phyloP scores from a whole-genome alignment of 2,113 vertebrate species.

The Bothrops jararaca region DNA sequence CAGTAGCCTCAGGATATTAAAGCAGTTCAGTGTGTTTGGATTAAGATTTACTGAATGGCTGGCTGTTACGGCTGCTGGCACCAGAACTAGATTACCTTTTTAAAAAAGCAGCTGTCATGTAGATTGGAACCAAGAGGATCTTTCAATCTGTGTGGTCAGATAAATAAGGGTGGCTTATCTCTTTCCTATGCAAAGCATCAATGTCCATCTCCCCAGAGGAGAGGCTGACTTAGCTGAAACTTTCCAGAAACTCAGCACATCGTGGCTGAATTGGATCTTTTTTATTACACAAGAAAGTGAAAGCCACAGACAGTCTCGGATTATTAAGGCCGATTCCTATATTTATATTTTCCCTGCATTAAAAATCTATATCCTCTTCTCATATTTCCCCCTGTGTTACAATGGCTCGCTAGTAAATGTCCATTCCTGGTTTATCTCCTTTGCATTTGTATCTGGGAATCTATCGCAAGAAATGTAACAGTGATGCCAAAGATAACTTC shows the following conservation, averaged over 20 bases:
- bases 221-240: neutral
- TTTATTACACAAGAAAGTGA: neutral
- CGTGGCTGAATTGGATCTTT: neutral
- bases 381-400: neutral
- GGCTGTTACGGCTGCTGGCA: neutral
- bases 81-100: neutral
- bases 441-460: neutral
- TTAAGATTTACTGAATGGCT: neutral
- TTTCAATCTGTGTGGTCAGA: neutral
- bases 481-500: neutral
- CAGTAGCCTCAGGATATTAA: neutral
- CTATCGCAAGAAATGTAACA: neutral
- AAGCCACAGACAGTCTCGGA: neutral
- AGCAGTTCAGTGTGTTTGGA: neutral
- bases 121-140: neutral
- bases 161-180: neutral
- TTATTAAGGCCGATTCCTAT: neutral
- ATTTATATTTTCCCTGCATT: neutral
- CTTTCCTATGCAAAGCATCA: neutral
- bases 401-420: neutral
- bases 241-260: neutral
- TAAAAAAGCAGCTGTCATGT: neutral
- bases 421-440: neutral
- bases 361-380: neutral
- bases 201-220: neutral